Percentiles rank a stretch among this genome's conserved stretches.
Evolutionary conservation across 2,113 vertebrate genomes (phyloP).

Genomic region (Leucoraja erinaceus): DNA sequence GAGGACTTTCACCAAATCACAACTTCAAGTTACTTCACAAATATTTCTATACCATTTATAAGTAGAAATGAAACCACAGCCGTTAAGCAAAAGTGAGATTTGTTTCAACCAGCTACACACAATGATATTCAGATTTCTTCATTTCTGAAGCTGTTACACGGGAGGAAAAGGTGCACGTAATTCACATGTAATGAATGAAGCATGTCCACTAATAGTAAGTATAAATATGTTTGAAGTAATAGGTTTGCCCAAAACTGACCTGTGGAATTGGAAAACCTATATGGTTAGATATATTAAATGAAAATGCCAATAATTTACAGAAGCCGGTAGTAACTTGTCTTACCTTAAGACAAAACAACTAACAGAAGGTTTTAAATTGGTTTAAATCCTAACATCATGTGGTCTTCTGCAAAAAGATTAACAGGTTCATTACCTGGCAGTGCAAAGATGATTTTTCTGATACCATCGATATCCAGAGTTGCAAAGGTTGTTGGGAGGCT

Average conservation of each 20-base stretch:
- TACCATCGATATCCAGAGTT: conserved; percentile 92
- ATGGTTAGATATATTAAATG: not conserved
- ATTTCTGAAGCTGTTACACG: not conserved
- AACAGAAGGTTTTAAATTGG: conserved; percentile 6
- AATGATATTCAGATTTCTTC: not conserved
- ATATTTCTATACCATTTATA: not conserved
- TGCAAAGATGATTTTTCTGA: conserved; percentile 98
- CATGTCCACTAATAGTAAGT: not conserved
- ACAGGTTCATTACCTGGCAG: conserved; percentile 81
- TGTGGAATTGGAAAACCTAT: not conserved
- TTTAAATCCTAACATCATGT: not conserved
- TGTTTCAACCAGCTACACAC: not conserved
- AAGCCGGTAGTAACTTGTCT: not conserved
- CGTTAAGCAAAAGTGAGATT: not conserved
- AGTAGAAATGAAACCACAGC: conserved; percentile 6
- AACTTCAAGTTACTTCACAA: conserved; percentile 12
- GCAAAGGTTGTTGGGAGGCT: conserved; percentile 97
- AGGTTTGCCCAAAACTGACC: not conserved
- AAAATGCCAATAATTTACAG: not conserved
- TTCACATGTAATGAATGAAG: not conserved
- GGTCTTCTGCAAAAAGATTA: conserved; percentile 38
- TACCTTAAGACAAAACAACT: conserved; percentile 14
- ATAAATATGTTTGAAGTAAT: not conserved
- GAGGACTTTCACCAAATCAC: not conserved
- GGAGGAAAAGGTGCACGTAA: not conserved